Base-by-base conservation (phyloP, 2,888 invertebrate genomes). In the Chouioia cunea region DNA sequence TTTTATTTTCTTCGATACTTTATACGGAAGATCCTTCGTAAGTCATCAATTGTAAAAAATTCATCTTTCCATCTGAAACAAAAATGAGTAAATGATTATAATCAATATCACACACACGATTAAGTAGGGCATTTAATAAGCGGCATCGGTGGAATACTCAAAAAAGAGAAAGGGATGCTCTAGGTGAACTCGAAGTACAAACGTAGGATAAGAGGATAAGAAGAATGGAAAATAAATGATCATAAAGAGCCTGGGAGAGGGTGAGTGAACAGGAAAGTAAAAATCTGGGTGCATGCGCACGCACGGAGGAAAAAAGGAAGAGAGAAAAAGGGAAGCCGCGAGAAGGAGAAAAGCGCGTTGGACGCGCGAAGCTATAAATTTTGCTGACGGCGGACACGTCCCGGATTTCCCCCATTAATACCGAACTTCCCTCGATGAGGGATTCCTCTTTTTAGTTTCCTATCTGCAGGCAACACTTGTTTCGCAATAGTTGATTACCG, bases 351-450 rank as follows among this genome's bases (percentile, higher is more conserved):
- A 58, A 8, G 20, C 22, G 53, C 8, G 18, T 60, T 47, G 56
- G 20, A 16, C 50, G 46, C 63, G 64, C 70, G 57, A 74, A 73
- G 62, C 66, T 73, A 78, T 80, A 79, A 79, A 79, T 80, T 74
- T 76, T 36, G 36, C 36, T 36, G 57, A 75, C 68, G 76, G 69
- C 68, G 73, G 76, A 78, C 77, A 71, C 74, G 76, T 77, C 73
- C 79, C 78, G 80, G 80, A 79, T 79, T 80, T 79, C 80, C 79
- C 71, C 79, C 77, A 80, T 80, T 80, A 80, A 80, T 80, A 80
- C 75, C 74, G 71, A 79, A 80, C 74, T 80, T 79, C 75, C 66
- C 75, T 71, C 74, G 75, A 75, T 75, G 76, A 75, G 75, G 73
- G 57, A 64, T 66, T 73, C 67, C 73, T 75, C 73, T 70, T 63